A percentile compares a stretch with the other conserved stretches of the same genome.
Evolutionary conservation across 2,888 invertebrate species (phyloP).

Genomic region (Limnephilus rhombicus): DNA sequence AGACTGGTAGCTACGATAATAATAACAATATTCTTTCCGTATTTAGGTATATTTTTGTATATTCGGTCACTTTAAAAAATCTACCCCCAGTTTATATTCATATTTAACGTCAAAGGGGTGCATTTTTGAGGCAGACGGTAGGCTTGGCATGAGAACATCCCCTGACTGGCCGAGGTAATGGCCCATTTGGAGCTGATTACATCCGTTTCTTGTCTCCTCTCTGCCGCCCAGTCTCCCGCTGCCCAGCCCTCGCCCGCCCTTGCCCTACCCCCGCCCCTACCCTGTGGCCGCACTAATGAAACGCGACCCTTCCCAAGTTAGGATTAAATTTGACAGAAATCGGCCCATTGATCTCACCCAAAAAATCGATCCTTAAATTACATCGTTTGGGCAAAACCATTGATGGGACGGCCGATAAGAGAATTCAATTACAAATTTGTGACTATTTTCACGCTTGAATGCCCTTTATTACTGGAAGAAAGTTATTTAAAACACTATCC

Average conservation of each 20-base stretch:
- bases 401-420: background rate
- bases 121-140: background rate
- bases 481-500: background rate
- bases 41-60: no score
- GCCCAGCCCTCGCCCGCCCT: no score
- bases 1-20: no score
- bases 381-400: background rate
- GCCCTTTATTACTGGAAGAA: background rate
- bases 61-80: no score
- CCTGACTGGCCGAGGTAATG: conserved; percentile 20
- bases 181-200: conserved; percentile 37
- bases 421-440: background rate
- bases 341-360: background rate
- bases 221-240: background rate
- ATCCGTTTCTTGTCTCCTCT: conserved; percentile 24
- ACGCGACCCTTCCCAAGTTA: conserved; percentile 11
- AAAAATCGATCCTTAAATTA: background rate
- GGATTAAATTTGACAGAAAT: conserved; percentile 26
- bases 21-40: no score
- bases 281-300: conserved; percentile 27
- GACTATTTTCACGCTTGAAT: background rate
- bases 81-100: background rate
- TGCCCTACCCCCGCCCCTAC: no score
- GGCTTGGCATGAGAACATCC: conserved; percentile 2
- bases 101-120: background rate